Percentiles rank a stretch among this genome's conserved stretches.
Conservation (phyloP, 2,797 vertebrate species). For the Malacoctenus gilli region DNA sequence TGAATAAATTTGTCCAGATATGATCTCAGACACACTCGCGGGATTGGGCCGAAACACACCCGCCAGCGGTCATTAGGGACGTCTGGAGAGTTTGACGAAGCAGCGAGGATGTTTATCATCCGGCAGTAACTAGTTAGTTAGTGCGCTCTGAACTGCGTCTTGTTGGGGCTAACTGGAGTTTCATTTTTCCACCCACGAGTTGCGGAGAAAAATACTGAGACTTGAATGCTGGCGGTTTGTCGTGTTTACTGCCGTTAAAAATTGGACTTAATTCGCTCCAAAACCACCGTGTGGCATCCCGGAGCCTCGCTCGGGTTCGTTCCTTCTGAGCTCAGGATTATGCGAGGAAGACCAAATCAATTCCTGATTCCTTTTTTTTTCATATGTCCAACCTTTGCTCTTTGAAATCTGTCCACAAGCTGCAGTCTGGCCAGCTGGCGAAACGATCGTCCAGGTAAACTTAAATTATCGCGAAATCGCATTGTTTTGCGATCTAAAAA, state of each 20-base stretch:
- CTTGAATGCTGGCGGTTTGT: constrained; percentile 13
- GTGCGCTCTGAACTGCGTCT: constrained; percentile 5
- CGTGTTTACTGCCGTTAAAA: constrained; percentile 12
- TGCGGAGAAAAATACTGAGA: constrained; percentile 10
- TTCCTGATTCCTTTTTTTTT: constrained; percentile 21
- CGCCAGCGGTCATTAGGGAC: constrained; percentile 13
- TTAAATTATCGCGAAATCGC: constrained; percentile 7
- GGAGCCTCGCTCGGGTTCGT: constrained; percentile 28
- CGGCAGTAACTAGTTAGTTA: neutral
- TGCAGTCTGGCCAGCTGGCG: neutral
- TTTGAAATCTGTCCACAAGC: constrained; percentile 14
- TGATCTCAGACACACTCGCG: neutral
- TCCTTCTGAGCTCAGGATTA: constrained; percentile 40
- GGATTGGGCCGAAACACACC: neutral
- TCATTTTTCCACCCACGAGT: constrained; percentile 24
- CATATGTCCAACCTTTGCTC: neutral
- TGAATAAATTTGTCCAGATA: neutral
- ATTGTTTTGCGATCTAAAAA: constrained; percentile 1
- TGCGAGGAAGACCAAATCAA: constrained; percentile 19
- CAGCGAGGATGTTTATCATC: constrained; percentile 7
- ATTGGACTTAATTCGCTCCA: constrained; percentile 34
- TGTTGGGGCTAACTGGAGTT: neutral
- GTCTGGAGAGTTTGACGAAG: constrained; percentile 16
- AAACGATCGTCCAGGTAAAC: neutral
- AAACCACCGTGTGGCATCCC: constrained; percentile 17